Percentiles rank a stretch among this genome's conserved stretches.
phyloP scores from a whole-genome alignment of 1,140 invertebrate species.

The Solen grandis region DNA sequence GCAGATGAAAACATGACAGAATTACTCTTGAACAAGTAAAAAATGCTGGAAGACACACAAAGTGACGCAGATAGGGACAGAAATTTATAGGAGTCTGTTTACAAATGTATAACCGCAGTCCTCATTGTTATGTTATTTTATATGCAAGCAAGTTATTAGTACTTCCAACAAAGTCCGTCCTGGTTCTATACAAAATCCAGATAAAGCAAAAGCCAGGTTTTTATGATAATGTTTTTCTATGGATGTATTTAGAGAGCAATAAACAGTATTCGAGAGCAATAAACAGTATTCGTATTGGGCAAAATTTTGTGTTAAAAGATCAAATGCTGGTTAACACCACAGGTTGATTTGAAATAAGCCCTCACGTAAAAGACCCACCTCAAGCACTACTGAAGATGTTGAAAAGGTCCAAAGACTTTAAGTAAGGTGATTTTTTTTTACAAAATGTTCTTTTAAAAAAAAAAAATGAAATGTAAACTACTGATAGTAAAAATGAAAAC shows the following conservation, averaged over 20 bases:
- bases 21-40: constrained; percentile 10
- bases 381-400: no score
- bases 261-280: constrained; percentile 22
- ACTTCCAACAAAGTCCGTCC: neutral
- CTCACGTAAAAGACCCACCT: no score
- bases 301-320: constrained; percentile 15
- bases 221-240: constrained; percentile 2
- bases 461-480: no score
- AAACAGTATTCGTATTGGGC: constrained; percentile 22
- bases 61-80: neutral
- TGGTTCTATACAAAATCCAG: constrained; percentile 18
- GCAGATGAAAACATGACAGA: neutral
- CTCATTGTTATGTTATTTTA: constrained; percentile 1
- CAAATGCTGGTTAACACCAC: constrained; percentile 4
- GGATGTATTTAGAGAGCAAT: constrained; percentile 24
- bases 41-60: constrained; percentile 4
- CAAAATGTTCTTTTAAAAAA: no score
- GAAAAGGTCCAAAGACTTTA: no score
- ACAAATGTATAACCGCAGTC: constrained; percentile 6
- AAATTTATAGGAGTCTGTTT: neutral
- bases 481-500: no score
- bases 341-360: no score
- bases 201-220: constrained; percentile 30
- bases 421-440: no score
- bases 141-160: neutral